Percentiles rank a stretch among this genome's conserved stretches.
These are phyloP conservation scores for Hirudo medicinalis DNA, from an alignment of 1,140 invertebrate genomes.

Conservation along the genomic window DNA sequence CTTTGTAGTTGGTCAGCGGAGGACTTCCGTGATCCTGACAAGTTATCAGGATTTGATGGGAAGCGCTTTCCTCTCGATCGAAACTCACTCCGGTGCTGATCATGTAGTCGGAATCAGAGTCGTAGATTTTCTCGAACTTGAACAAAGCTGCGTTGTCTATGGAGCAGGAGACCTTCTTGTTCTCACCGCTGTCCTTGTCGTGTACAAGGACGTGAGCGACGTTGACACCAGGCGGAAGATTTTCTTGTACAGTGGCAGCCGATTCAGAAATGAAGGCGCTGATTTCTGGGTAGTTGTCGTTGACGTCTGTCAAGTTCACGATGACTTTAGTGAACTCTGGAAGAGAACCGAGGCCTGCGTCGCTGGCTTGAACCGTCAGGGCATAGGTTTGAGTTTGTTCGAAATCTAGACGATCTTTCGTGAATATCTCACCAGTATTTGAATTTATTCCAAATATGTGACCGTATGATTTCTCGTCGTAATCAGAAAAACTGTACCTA, in stretches of 20 bases:
- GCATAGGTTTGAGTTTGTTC: slow-evolving; percentile 46
- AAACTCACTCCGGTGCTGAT: slow-evolving; percentile 27
- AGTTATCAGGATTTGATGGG: slow-evolving; percentile 24
- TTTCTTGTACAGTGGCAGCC: slow-evolving; percentile 24
- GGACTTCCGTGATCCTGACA: slow-evolving; percentile 31
- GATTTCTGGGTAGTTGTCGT: slow-evolving; percentile 21
- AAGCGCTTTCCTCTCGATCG: slow-evolving; percentile 24
- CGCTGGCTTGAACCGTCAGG: slow-evolving; percentile 23
- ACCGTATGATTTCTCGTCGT: slow-evolving; percentile 2
- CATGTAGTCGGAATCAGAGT: slow-evolving; percentile 27
- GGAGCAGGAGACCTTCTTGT: slow-evolving; percentile 30
- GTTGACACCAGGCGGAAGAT: slow-evolving; percentile 24
- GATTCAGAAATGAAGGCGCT: slow-evolving; percentile 26
- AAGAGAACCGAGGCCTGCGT: slow-evolving; percentile 49
- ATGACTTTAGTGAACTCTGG: slow-evolving; percentile 51
- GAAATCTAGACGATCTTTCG: slow-evolving; percentile 54
- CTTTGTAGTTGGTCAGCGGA: slow-evolving; percentile 24
- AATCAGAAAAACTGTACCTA: slow-evolving; percentile 17
- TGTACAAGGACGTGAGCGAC: slow-evolving; percentile 32
- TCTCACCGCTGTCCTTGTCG: slow-evolving; percentile 32
- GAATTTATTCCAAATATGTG: slow-evolving; percentile 18
- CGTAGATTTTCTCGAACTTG: slow-evolving; percentile 24
- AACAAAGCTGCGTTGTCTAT: slow-evolving; percentile 27
- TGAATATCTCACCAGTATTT: slow-evolving; percentile 29
- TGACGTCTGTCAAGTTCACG: slow-evolving; percentile 21